Evolutionary conservation across 2,113 vertebrate species (phyloP).

Genomic region (Bostrychus sinensis): DNA sequence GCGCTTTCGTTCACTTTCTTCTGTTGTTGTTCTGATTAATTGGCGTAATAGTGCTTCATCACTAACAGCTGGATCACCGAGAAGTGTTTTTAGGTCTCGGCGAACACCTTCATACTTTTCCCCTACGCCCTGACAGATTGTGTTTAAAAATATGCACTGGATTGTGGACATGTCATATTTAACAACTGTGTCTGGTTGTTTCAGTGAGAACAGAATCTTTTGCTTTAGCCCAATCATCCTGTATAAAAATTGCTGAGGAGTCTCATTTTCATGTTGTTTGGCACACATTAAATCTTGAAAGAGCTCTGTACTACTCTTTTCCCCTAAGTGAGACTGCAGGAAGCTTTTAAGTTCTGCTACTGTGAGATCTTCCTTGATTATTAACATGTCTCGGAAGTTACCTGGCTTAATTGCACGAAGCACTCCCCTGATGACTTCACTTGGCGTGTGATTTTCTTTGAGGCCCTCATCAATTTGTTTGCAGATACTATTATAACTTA

Average conservation of each 20-base stretch:
- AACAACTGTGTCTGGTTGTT: too few species aligned
- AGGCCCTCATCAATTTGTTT: neutral
- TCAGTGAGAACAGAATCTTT: too few species aligned
- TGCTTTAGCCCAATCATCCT: too few species aligned
- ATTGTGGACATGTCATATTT: too few species aligned
- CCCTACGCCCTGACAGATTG: too few species aligned
- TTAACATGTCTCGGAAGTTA: slow-evolving; percentile 9
- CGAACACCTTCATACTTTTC: too few species aligned
- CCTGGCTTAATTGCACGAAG: neutral
- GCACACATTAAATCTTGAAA: slow-evolving; percentile 15
- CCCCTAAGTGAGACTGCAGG: neutral
- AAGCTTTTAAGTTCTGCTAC: neutral
- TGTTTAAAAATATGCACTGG: too few species aligned
- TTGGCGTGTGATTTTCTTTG: neutral
- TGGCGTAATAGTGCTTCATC: too few species aligned
- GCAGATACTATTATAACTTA: neutral
- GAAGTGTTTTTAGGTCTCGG: too few species aligned
- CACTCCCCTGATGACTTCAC: neutral
- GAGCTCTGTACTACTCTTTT: neutral
- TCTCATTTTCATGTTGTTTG: slow-evolving; percentile 7
- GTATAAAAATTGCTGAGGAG: too few species aligned
- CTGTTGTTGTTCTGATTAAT: too few species aligned
- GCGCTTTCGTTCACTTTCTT: neutral
- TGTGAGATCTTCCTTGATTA: neutral
- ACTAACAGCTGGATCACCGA: too few species aligned